These are phyloP conservation scores for Syrista parreyssii DNA, from an alignment of 2,888 invertebrate genomes.

Conservation along the genomic window DNA sequence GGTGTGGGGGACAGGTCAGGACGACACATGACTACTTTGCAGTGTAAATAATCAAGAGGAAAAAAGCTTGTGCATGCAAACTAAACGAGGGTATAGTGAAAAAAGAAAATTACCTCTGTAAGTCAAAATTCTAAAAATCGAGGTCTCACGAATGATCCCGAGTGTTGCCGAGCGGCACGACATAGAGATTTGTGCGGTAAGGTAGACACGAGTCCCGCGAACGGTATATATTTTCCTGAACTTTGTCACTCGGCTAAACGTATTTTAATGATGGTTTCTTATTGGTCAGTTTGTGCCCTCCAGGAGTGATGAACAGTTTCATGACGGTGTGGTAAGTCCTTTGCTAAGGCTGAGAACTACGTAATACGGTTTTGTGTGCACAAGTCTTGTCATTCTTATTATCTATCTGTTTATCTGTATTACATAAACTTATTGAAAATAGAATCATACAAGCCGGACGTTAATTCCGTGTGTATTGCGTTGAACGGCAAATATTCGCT, in stretches of 20 bases:
- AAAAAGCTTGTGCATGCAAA: conserved; percentile 67
- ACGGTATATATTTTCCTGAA: not conserved
- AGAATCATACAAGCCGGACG: too few relatives aligned
- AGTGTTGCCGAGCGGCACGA: too few relatives aligned
- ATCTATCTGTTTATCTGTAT: conserved; percentile 2
- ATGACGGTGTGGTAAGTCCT: conserved; percentile 87
- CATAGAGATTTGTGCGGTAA: too few relatives aligned
- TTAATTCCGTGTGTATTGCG: too few relatives aligned
- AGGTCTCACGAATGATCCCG: too few relatives aligned
- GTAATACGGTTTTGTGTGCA: conserved; percentile 65
- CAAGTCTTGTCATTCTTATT: conserved; percentile 59
- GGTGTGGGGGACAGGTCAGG: too few relatives aligned
- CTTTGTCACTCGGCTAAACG: conserved; percentile 27
- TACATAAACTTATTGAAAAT: too few relatives aligned
- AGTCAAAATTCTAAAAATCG: conserved; percentile 4
- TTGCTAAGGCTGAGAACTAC: conserved; percentile 55
- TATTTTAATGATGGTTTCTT: conserved; percentile 67
- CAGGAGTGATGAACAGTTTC: conserved; percentile 90
- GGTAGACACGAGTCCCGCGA: not conserved
- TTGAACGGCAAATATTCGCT: too few relatives aligned
- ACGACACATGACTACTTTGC: not conserved
- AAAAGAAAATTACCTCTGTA: conserved; percentile 24
- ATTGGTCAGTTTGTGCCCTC: conserved; percentile 84
- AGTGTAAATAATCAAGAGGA: conserved; percentile 24
- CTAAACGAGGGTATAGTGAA: conserved; percentile 42